phyloP scores from a whole-genome alignment of 2,888 invertebrate species.

The Vannuccia rotundouncinata region DNA sequence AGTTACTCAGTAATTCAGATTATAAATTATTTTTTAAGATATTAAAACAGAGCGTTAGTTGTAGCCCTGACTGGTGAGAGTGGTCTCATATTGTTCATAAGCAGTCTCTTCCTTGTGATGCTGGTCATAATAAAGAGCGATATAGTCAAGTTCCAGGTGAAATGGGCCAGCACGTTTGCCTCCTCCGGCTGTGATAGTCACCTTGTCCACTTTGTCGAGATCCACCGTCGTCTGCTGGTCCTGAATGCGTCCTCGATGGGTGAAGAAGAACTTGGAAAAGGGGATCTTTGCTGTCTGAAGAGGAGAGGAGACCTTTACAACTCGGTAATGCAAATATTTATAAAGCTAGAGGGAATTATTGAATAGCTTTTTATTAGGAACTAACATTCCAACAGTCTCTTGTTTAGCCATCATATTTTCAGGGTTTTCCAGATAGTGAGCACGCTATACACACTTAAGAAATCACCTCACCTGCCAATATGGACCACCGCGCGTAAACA shows the following conservation, averaged over 20 bases:
- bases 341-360: no score
- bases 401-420: no score
- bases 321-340: no score
- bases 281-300: conserved; percentile 75
- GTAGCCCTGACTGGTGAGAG: background rate
- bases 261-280: conserved; percentile 80
- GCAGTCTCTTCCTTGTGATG: conserved; percentile 75
- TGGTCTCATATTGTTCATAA: conserved; percentile 77
- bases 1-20: no score
- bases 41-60: background rate
- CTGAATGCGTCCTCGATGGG: conserved; percentile 76
- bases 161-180: conserved; percentile 69
- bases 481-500: conserved; percentile 91
- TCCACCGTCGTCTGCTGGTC: conserved; percentile 68
- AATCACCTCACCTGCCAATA: conserved; percentile 86
- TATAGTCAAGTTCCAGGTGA: conserved; percentile 80
- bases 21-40: no score
- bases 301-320: no score
- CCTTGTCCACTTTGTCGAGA: conserved; percentile 45
- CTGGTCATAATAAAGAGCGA: conserved; percentile 76
- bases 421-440: no score
- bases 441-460: no score
- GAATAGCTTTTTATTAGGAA: no score
- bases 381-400: no score
- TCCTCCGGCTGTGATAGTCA: conserved; percentile 66